These are phyloP conservation scores for Eledone cirrhosa DNA, from an alignment of 2,888 invertebrate species.

Conservation along the genomic window DNA sequence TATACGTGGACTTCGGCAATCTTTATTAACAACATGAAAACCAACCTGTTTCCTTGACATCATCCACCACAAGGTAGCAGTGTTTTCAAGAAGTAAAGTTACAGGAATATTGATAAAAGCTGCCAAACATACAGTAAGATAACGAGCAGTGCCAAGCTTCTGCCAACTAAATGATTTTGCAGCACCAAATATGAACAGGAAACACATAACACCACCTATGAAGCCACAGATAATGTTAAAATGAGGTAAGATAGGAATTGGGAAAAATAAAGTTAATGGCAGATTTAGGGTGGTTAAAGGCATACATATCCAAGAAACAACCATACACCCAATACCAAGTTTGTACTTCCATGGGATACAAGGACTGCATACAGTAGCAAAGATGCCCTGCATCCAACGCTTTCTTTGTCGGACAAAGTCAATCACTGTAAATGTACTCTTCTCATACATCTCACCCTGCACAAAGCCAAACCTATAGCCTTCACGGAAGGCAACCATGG, in stretches of 20 bases:
- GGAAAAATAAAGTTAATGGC: slow-evolving; percentile 45
- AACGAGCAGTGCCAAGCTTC: slow-evolving; percentile 43
- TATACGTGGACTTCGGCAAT: slow-evolving; percentile 31
- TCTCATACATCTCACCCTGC: slow-evolving; percentile 60
- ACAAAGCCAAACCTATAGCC: slow-evolving; percentile 58
- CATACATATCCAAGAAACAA: slow-evolving; percentile 48
- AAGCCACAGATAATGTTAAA: slow-evolving; percentile 44
- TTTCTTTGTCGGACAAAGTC: slow-evolving; percentile 55
- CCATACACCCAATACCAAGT: slow-evolving; percentile 49
- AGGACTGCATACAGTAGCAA: slow-evolving; percentile 46
- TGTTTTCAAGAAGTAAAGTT: slow-evolving; percentile 46
- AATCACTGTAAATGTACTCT: slow-evolving; percentile 53
- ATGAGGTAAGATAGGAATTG: slow-evolving; percentile 44
- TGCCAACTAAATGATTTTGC: slow-evolving; percentile 50
- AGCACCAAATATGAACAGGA: slow-evolving; percentile 52
- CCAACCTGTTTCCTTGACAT: slow-evolving; percentile 39
- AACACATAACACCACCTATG: slow-evolving; percentile 47
- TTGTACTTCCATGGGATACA: slow-evolving; percentile 50
- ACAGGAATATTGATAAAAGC: slow-evolving; percentile 44
- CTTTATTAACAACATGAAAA: slow-evolving; percentile 54
- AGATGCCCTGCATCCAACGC: slow-evolving; percentile 58
- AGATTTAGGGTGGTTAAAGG: slow-evolving; percentile 50
- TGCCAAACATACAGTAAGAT: slow-evolving; percentile 41
- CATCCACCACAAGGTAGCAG: slow-evolving; percentile 44
- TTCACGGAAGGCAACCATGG: slow-evolving; percentile 49